phyloP scores from a whole-genome alignment of 2,888 invertebrate genomes.

The Lymantria monacha region DNA sequence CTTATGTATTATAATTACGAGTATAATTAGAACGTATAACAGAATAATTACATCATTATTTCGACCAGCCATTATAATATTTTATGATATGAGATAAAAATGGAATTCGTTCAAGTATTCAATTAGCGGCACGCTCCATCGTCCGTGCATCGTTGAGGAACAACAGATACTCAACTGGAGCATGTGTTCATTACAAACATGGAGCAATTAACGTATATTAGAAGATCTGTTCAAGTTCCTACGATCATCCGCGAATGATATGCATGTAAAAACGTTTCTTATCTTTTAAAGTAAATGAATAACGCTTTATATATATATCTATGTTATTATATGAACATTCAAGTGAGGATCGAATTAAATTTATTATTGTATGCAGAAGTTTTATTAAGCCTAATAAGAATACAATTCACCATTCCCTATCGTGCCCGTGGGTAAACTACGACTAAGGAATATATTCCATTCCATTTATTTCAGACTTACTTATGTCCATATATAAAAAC shows the following conservation, averaged over 20 bases:
- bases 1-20: too few species aligned
- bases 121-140: constrained; percentile 15
- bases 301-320: neutral
- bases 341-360: too few species aligned
- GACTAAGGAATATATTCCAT: too few species aligned
- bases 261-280: constrained; percentile 11
- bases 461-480: too few species aligned
- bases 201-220: constrained; percentile 42
- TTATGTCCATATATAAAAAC: too few species aligned
- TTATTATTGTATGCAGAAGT: too few species aligned
- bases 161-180: constrained; percentile 11
- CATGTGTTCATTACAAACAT: constrained; percentile 34
- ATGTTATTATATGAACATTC: neutral
- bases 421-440: too few species aligned
- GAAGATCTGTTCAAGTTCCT: constrained; percentile 22
- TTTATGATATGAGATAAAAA: neutral
- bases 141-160: constrained; percentile 8
- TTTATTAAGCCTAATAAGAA: too few species aligned
- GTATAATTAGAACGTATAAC: too few species aligned
- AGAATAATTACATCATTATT: too few species aligned
- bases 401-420: too few species aligned
- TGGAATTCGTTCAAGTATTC: constrained; percentile 6
- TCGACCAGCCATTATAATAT: too few species aligned
- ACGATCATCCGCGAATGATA: constrained; percentile 20
- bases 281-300: constrained; percentile 10